Evolutionary conservation across 1,140 invertebrate genomes (phyloP).

Genomic region (Drosophila ercepeae): DNA sequence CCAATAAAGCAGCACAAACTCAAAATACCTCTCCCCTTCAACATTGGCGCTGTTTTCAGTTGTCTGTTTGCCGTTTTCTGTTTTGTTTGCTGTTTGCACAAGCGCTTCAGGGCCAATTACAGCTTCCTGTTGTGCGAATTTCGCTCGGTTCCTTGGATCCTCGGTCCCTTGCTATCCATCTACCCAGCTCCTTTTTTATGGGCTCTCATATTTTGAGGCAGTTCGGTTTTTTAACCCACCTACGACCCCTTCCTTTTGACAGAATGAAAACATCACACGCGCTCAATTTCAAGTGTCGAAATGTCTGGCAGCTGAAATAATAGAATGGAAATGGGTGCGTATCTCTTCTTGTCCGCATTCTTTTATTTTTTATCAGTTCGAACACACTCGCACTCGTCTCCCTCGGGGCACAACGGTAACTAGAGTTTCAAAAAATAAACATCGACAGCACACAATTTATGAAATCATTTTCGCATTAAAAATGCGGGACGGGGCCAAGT

Average conservation of each 20-base stretch:
- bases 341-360: slow-evolving; percentile 6
- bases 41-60: slow-evolving; percentile 49
- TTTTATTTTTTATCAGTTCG: neutral
- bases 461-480: slow-evolving; percentile 76
- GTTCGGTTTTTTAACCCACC: slow-evolving; percentile 25
- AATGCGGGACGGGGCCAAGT: slow-evolving; percentile 21
- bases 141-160: slow-evolving; percentile 25
- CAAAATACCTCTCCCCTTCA: slow-evolving; percentile 9
- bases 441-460: slow-evolving; percentile 42
- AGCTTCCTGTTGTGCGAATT: slow-evolving; percentile 74
- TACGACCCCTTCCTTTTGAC: slow-evolving; percentile 17
- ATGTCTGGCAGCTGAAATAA: slow-evolving; percentile 78
- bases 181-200: slow-evolving; percentile 16
- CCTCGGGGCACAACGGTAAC: slow-evolving; percentile 31
- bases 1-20: slow-evolving; percentile 24
- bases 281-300: slow-evolving; percentile 80
- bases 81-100: slow-evolving; percentile 44
- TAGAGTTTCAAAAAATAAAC: slow-evolving; percentile 61
- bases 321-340: slow-evolving; percentile 55
- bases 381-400: neutral
- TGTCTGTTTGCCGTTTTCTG: slow-evolving; percentile 33
- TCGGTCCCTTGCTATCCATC: slow-evolving; percentile 10
- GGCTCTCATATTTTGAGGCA: neutral
- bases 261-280: slow-evolving; percentile 70
- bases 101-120: slow-evolving; percentile 68